Conservation (phyloP, 2,888 invertebrate genomes). For the Lepidocyrtinus sp. region DNA sequence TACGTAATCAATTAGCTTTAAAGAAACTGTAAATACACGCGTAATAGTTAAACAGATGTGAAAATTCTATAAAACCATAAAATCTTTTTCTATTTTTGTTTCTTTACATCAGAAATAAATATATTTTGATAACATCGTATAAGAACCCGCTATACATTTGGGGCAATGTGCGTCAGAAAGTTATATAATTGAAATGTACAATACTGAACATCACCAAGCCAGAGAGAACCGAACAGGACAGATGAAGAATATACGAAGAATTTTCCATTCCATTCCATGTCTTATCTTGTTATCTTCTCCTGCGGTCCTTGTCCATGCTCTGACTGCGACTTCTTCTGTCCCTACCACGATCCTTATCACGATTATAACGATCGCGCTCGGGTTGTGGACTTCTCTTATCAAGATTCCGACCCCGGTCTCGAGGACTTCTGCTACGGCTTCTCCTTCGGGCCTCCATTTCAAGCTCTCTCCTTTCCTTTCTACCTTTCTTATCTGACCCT, state of each 20-base stretch:
- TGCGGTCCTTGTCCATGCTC: background rate
- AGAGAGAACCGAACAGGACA: no score
- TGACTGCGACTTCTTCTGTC: background rate
- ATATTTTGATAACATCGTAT: no score
- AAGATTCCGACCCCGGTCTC: background rate
- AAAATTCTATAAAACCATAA: no score
- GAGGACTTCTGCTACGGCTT: background rate
- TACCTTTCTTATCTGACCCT: background rate
- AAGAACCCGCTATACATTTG: background rate
- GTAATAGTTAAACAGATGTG: no score
- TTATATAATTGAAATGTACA: background rate
- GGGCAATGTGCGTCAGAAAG: background rate
- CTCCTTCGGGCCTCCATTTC: background rate
- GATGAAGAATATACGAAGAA: no score
- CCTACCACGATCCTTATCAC: background rate
- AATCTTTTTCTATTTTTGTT: no score
- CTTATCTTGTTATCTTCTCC: background rate
- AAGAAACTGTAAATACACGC: no score
- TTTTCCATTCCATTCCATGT: no score
- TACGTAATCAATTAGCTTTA: no score
- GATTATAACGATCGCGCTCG: background rate
- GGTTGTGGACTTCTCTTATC: background rate
- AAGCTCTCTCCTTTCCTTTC: background rate
- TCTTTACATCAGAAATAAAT: no score
- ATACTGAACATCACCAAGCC: no score